Base-by-base conservation (phyloP, 2,797 vertebrate species). In the Hippoglossus hippoglossus region DNA sequence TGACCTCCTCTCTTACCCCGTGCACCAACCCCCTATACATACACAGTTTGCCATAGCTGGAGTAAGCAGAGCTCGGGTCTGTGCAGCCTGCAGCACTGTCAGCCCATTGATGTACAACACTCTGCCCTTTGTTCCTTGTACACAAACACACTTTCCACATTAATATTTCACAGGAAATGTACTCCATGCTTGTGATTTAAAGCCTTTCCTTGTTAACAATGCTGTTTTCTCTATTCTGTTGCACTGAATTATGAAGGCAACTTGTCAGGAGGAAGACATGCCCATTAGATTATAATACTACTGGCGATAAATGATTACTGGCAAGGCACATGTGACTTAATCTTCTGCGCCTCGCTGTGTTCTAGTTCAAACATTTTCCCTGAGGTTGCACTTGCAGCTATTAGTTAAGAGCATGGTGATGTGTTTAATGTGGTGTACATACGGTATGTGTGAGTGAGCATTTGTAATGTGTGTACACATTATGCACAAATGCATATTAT, bases 131-230 rank as follows among this genome's bases (percentile, higher is more conserved):
- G 93, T 94, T 94, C 91, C 81, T 86, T 76, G 91, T 90, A 93
- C 93, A 94, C 93, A 94, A 95, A 94, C 93, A 94, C 91, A 91
- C 88, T 93, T 93, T 93, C 89, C 86, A 92, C 93, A 94, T 95
- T 84, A 95, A 95, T 95, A 94, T 95, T 95, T 94, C 85, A 95
- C 90, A 85, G 85, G 88, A 92, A 92, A 92, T 92, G 88, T 91
- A 92, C 93, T 93, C 90, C 52, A 47, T 74, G 88, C 92, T 92
- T 84, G 89, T 93, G 94, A 94, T 94, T 94, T 93, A 94, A 93
- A 91, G 92, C 93, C 84, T 90, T 92, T 92, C 90, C 93, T 93
- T 94, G 94, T 94, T 95, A 94, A 94, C 93, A 90, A 87, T 85
- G 86, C 90, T 89, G 89, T 92, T 93, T 93, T 91, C 93, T 91